phyloP scores from a whole-genome alignment of 2,888 invertebrate genomes.

The Aleiodes alternator region DNA sequence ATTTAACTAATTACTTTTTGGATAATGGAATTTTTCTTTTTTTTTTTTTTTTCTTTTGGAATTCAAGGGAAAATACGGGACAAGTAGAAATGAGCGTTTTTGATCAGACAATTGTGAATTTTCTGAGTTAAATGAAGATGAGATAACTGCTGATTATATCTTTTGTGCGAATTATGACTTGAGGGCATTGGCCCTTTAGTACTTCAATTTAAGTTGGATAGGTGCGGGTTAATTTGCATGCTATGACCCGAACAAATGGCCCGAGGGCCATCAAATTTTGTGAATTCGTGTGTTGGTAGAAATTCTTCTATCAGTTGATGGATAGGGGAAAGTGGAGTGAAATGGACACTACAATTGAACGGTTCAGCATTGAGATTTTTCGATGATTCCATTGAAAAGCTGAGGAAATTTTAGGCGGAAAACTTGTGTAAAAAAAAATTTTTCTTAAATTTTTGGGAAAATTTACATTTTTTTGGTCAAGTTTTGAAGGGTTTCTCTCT shows the following conservation, averaged over 20 bases:
- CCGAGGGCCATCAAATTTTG: conserved; percentile 41
- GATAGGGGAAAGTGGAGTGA: too few relatives aligned
- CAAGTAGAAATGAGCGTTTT: not conserved
- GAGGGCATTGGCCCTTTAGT: not conserved
- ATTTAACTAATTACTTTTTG: not conserved
- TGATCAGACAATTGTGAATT: not conserved
- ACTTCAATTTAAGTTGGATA: conserved; percentile 63
- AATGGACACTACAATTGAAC: too few relatives aligned
- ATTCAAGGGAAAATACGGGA: too few relatives aligned
- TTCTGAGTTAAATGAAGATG: not conserved
- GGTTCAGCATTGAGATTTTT: too few relatives aligned
- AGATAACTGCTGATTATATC: conserved; percentile 24
- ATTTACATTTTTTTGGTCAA: too few relatives aligned
- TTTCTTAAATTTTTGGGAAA: too few relatives aligned
- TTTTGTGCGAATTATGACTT: conserved; percentile 10
- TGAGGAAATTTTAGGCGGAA: too few relatives aligned
- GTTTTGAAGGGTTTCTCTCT: too few relatives aligned
- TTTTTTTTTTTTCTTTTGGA: not conserved
- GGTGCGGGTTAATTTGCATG: conserved; percentile 57
- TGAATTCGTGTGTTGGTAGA: not conserved
- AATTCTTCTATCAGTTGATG: not conserved
- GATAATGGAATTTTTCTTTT: not conserved
- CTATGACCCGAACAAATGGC: conserved; percentile 60
- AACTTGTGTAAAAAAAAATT: too few relatives aligned
- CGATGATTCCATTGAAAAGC: too few relatives aligned